These are phyloP conservation scores for Sebastes steindachneri DNA, from an alignment of 2,797 vertebrate genomes.

Conservation along the genomic window DNA sequence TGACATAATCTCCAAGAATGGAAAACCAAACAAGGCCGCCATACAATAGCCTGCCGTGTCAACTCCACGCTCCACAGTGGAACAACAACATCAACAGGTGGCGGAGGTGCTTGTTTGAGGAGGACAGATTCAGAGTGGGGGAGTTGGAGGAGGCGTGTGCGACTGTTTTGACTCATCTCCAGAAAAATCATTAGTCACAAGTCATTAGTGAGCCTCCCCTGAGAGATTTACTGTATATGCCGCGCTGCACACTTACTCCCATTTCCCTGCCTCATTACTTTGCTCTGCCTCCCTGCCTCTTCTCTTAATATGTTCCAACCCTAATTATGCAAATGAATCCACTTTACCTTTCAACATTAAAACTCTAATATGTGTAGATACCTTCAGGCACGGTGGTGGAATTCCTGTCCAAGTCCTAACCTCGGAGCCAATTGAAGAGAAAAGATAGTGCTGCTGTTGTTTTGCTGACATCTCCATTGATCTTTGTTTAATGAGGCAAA, in stretches of 20 bases:
- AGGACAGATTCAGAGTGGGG: slow-evolving; percentile 13
- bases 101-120: slow-evolving; percentile 38
- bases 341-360: slow-evolving; percentile 52
- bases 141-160: neutral
- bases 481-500: slow-evolving; percentile 56
- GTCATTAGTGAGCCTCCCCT: slow-evolving; percentile 57
- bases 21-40: slow-evolving; percentile 65
- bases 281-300: slow-evolving; percentile 43
- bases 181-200: slow-evolving; percentile 58
- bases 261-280: slow-evolving; percentile 65
- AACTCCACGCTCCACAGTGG: neutral
- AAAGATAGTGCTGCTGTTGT: slow-evolving; percentile 3
- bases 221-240: slow-evolving; percentile 42
- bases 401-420: slow-evolving; percentile 18
- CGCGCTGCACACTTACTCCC: slow-evolving; percentile 39
- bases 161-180: slow-evolving; percentile 52
- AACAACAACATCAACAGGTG: slow-evolving; percentile 18
- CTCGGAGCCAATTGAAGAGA: slow-evolving; percentile 26
- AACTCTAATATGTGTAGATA: slow-evolving; percentile 41
- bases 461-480: slow-evolving; percentile 36
- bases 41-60: slow-evolving; percentile 26
- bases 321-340: slow-evolving; percentile 65
- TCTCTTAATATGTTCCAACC: slow-evolving; percentile 49
- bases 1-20: slow-evolving; percentile 44
- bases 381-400: slow-evolving; percentile 31